A percentile compares a stretch with the other conserved stretches of the same genome.
phyloP scores from a whole-genome alignment of 2,888 invertebrate genomes.

The Lepidonotus clava region DNA sequence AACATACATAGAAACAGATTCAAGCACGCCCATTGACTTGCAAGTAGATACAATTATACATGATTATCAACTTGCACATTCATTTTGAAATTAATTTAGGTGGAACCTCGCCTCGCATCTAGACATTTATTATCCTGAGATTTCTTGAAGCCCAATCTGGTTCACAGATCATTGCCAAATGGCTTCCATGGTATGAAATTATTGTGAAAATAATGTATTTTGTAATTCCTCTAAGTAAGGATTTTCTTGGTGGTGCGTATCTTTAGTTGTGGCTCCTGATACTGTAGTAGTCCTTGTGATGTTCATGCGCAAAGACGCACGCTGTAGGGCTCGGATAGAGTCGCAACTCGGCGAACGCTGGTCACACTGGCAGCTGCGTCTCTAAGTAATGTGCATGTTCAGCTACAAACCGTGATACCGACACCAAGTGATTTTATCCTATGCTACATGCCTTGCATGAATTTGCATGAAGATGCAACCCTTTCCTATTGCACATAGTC shows the following conservation, averaged over 20 bases:
- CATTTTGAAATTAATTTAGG: background rate
- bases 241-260: background rate
- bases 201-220: background rate
- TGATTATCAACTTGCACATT: background rate
- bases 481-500: conserved; percentile 34
- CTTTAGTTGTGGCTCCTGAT: conserved; percentile 10
- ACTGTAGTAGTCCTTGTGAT: background rate
- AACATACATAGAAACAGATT: too few species aligned
- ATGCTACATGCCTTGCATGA: conserved; percentile 48
- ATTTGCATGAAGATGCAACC: conserved; percentile 42
- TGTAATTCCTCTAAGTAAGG: background rate
- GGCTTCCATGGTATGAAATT: conserved; percentile 7
- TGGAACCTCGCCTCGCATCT: background rate
- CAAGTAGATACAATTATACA: too few species aligned
- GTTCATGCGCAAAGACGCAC: background rate
- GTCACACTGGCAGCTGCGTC: conserved; percentile 27
- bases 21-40: too few species aligned
- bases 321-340: background rate
- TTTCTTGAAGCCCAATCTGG: background rate
- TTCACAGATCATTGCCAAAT: conserved; percentile 13
- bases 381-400: conserved; percentile 13
- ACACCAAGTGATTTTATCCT: conserved; percentile 44
- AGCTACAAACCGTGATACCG: conserved; percentile 47
- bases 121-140: background rate
- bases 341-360: background rate